A percentile compares a stretch with the other conserved stretches of the same genome.
These are phyloP conservation scores for Calyptommatus sinebrachiatus DNA, from an alignment of 2,113 vertebrate genomes.

Conservation along the genomic window DNA sequence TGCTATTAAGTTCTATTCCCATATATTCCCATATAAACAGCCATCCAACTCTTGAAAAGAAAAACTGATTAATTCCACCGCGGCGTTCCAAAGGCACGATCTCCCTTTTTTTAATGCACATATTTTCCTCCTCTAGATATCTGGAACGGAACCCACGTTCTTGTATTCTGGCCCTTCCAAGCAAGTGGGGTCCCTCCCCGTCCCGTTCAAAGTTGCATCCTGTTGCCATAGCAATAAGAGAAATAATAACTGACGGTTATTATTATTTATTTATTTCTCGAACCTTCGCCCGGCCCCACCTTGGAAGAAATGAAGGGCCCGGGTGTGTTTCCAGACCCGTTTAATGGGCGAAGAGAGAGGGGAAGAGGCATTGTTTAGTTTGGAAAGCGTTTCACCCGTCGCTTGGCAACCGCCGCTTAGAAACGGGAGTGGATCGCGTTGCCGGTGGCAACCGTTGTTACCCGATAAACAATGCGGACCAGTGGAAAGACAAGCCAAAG, in stretches of 20 bases:
- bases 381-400: constrained; percentile 71
- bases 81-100: too few species aligned
- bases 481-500: constrained; percentile 83
- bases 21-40: too few species aligned
- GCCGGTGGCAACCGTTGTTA: constrained; percentile 91
- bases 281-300: constrained; percentile 77
- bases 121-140: too few species aligned
- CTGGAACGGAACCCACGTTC: too few species aligned
- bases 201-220: too few species aligned
- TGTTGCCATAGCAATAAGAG: background rate
- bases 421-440: constrained; percentile 88
- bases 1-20: too few species aligned
- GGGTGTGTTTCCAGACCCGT: constrained; percentile 49
- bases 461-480: constrained; percentile 91
- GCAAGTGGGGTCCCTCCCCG: too few species aligned
- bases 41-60: too few species aligned
- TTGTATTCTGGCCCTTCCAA: too few species aligned
- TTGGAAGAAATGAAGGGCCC: constrained; percentile 59
- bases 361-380: constrained; percentile 87
- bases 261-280: constrained; percentile 55
- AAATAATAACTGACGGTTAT: background rate
- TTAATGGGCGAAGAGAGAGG: background rate
- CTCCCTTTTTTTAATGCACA: too few species aligned
- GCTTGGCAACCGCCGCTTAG: constrained; percentile 88
- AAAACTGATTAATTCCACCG: too few species aligned